phyloP scores from a whole-genome alignment of 2,113 vertebrate genomes.

The Illadopsis cleaveri region DNA sequence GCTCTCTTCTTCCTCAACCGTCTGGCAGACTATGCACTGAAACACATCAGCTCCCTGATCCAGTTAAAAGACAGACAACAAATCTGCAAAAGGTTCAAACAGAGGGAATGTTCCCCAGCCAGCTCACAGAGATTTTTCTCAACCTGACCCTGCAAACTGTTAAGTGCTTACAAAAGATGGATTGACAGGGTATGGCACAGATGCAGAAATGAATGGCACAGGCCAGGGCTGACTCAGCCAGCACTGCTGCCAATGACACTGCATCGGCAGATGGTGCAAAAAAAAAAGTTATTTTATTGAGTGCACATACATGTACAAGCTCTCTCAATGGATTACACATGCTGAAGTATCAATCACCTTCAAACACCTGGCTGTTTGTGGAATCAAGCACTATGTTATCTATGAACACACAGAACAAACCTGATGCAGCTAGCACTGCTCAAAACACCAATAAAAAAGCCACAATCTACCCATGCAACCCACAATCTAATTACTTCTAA shows the following conservation, averaged over 20 bases:
- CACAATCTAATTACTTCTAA: conserved; percentile 40
- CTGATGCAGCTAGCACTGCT: not conserved
- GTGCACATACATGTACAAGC: not conserved
- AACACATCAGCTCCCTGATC: not conserved
- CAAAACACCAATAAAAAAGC: conserved; percentile 30
- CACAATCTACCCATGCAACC: conserved; percentile 28
- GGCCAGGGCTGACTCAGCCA: not conserved
- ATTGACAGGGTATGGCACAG: not conserved
- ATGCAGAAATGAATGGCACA: not conserved
- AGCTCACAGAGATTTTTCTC: not conserved
- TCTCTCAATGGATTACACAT: not conserved
- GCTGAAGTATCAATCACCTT: not conserved
- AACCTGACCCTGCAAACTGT: not conserved
- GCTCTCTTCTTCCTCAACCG: conserved; percentile 17
- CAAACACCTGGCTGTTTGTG: not conserved
- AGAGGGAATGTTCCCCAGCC: not conserved
- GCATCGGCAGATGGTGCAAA: not conserved
- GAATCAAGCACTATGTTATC: not conserved
- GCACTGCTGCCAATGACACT: not conserved
- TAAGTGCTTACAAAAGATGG: not conserved
- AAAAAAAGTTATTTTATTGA: not conserved
- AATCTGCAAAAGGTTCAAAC: not conserved
- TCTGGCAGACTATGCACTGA: not conserved
- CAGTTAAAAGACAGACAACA: not conserved
- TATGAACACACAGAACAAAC: not conserved